Evolutionary conservation across 2,113 vertebrate species (phyloP), one percentile per base, ranked within the genome.

Genomic region (Oplegnathus fasciatus): DNA sequence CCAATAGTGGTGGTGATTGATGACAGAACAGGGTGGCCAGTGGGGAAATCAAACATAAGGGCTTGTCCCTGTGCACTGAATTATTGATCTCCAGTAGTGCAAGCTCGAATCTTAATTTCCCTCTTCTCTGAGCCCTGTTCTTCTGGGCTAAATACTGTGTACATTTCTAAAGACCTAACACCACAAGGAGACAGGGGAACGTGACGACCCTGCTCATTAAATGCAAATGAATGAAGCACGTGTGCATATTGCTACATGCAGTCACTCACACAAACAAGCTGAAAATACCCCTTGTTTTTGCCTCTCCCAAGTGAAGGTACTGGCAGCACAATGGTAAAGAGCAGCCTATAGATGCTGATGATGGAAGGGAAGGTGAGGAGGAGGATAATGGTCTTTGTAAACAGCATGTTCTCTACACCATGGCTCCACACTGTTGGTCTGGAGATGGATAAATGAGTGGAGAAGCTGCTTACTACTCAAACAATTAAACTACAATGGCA

Each of bases 21-120:
- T 62, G 67, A 74, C 42, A 26, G 44, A 20, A 14, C 20, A 17
- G 7, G 40, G 24, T 2, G 37, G 80, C 37, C 71, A 18, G 10
- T 15, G 44, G 87, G 89, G 80, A 86, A 88, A 88, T 91, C 77
- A 82, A 58, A 71, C 26, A 44, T 11, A 46, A 62, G 9, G 24
- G 52, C 62, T 61, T 32, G 46, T 88, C 70, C 62, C 62, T 74
- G 73, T 50, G 72, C 68, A n/a, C n/a, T 74, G 64, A 80, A 73
- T 75, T 85, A 91, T 84, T 89, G 85, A 86, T 83, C 62, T 26
- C 9, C 26, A 60, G 17, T 3, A 6, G 40, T 10, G 24, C 13
- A 62, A 75, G 75, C 66, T 80, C 15, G 4, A 65, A 64, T 50
- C 13, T 11, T 48, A 22, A 72, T 73, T 52, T 22, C 9, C 26